A percentile compares a stretch with the other conserved stretches of the same genome.
Evolutionary conservation across 2,888 invertebrate genomes (phyloP).

Genomic region (Anticlea derivata): DNA sequence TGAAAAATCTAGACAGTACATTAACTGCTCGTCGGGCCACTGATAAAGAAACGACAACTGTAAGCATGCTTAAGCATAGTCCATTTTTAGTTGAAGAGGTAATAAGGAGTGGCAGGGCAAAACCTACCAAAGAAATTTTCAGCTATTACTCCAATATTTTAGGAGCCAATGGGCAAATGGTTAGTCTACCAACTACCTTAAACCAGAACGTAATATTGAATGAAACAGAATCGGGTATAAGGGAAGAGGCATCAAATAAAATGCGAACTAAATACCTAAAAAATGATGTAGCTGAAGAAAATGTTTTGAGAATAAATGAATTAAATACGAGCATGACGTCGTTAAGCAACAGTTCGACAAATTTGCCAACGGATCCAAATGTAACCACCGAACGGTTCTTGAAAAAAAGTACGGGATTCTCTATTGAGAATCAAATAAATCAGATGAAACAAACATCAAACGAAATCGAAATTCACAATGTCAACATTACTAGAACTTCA

Average conservation of each 20-base stretch:
- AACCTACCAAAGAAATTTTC: neutral
- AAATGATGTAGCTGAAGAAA: no score
- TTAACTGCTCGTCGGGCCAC: neutral
- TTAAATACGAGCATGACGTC: no score
- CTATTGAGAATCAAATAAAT: no score
- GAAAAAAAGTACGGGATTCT: neutral
- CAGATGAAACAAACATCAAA: neutral
- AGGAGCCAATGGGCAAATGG: neutral
- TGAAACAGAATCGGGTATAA: neutral
- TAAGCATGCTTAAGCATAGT: neutral
- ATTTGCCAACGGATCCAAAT: no score
- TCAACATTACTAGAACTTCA: neutral
- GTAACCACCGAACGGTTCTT: neutral
- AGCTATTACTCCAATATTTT: neutral
- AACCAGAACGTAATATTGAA: neutral
- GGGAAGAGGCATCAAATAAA: neutral
- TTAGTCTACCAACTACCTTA: neutral
- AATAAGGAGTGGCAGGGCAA: neutral
- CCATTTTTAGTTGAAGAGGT: neutral
- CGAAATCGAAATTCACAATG: neutral
- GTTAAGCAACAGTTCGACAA: neutral
- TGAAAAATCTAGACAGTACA: neutral
- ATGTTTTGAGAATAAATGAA: no score
- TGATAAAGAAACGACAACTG: slow-evolving; percentile 2
- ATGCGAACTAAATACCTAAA: no score